phyloP scores from a whole-genome alignment of 1,140 invertebrate genomes.

The Zaprionus lachaisei region DNA sequence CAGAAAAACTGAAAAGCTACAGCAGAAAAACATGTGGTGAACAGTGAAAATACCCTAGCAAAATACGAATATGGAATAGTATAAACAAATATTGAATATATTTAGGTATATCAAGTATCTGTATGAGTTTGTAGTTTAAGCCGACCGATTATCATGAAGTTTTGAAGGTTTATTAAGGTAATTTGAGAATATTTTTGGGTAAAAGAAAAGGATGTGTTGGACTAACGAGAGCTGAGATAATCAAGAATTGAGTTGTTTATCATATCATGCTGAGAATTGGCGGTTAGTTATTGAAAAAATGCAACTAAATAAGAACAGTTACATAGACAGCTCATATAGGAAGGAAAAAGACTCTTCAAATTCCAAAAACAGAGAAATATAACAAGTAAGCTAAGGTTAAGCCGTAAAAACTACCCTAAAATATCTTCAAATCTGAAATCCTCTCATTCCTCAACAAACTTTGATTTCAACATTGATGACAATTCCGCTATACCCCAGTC shows the following conservation, averaged over 20 bases:
- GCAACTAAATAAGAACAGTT: no score
- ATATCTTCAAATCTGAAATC: no score
- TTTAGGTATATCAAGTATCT: not conserved
- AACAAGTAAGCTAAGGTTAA: no score
- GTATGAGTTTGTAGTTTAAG: not conserved
- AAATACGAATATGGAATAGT: not conserved
- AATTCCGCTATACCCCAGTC: not conserved
- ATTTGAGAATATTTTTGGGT: no score
- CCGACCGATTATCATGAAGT: not conserved
- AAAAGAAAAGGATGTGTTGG: not conserved
- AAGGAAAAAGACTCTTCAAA: no score
- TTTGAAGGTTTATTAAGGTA: not conserved
- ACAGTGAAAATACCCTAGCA: not conserved
- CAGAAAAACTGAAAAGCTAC: conserved; percentile 44
- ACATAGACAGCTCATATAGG: no score
- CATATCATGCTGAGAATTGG: not conserved
- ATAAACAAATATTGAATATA: not conserved
- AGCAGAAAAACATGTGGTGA: not conserved
- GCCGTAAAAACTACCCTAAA: no score
- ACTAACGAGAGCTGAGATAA: not conserved
- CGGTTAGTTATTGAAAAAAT: not conserved
- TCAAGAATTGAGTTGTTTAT: not conserved
- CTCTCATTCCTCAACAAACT: no score
- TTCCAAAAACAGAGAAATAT: no score
- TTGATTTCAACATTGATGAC: not conserved